phyloP scores from a whole-genome alignment of 2,888 invertebrate genomes.

The Acanthosepion esculentum region DNA sequence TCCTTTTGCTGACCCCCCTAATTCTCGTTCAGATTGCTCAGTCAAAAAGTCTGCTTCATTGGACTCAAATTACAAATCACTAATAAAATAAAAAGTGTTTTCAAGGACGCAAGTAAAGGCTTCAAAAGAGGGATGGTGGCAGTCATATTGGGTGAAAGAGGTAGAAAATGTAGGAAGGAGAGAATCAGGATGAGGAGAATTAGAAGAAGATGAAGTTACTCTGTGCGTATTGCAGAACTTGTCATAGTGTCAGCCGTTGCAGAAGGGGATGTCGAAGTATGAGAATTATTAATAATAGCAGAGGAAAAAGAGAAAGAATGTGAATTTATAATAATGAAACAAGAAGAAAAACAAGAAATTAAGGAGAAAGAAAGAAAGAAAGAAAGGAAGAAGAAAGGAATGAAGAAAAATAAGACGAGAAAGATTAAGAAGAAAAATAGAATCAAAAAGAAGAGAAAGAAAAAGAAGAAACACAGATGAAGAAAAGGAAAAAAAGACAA shows the following conservation, averaged over 20 bases:
- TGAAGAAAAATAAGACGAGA: not conserved
- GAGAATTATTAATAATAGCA: no score
- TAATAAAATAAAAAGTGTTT: not conserved
- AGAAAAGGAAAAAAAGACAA: not conserved
- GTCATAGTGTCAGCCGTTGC: no score
- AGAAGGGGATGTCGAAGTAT: no score
- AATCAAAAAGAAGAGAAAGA: no score
- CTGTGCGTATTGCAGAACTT: no score
- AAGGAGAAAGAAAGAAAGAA: not conserved
- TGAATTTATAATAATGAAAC: no score
- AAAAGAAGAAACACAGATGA: not conserved
- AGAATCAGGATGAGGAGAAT: not conserved
- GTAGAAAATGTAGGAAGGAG: not conserved
- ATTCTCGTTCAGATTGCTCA: not conserved
- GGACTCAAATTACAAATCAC: constrained; percentile 12
- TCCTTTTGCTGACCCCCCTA: not conserved
- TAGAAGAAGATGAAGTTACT: no score
- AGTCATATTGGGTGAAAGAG: no score
- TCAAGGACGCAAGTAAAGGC: not conserved
- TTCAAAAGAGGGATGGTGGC: not conserved
- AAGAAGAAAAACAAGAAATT: no score
- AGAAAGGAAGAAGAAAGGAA: not conserved
- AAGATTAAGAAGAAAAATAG: not conserved
- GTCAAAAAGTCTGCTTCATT: not conserved
- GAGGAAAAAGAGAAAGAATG: no score